Evolutionary conservation across 2,888 invertebrate species (phyloP).

Genomic region (Cephus pygmeus): DNA sequence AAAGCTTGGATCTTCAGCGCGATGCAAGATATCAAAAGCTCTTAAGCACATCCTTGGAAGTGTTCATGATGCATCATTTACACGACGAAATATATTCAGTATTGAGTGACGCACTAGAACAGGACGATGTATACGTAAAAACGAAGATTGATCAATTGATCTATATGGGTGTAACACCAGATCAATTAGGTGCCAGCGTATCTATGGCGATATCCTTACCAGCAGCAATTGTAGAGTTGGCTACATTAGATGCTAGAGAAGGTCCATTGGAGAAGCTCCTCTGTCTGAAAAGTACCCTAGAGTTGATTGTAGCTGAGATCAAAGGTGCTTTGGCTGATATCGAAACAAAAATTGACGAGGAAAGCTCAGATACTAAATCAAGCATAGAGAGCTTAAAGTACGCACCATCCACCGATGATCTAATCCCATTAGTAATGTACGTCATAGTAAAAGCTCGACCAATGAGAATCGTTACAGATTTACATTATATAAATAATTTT

Average conservation of each 20-base stretch:
- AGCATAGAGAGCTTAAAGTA: constrained; percentile 29
- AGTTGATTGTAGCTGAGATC: constrained; percentile 66
- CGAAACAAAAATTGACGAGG: constrained; percentile 34
- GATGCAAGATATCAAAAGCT: constrained; percentile 48
- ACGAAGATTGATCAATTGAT: constrained; percentile 58
- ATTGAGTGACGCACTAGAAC: constrained; percentile 48
- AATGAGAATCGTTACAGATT: constrained; percentile 64
- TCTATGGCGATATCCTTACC: constrained; percentile 62
- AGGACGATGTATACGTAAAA: constrained; percentile 58
- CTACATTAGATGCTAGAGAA: constrained; percentile 61
- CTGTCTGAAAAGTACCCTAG: constrained; percentile 65
- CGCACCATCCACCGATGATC: constrained; percentile 49
- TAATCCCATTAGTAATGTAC: constrained; percentile 62
- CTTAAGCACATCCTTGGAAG: constrained; percentile 44
- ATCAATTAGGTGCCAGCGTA: constrained; percentile 63
- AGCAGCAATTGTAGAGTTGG: constrained; percentile 68
- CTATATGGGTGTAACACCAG: constrained; percentile 57
- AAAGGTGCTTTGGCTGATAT: constrained; percentile 65
- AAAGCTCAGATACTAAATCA: constrained; percentile 11
- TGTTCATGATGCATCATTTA: constrained; percentile 51
- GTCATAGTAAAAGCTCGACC: constrained; percentile 65
- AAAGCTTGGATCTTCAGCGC: constrained; percentile 41
- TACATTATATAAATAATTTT: constrained; percentile 65
- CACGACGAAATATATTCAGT: constrained; percentile 59
- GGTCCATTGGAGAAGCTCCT: constrained; percentile 65